Evolutionary conservation across 2,797 vertebrate genomes (phyloP).

Genomic region (Petrocephalus schoutedeni): DNA sequence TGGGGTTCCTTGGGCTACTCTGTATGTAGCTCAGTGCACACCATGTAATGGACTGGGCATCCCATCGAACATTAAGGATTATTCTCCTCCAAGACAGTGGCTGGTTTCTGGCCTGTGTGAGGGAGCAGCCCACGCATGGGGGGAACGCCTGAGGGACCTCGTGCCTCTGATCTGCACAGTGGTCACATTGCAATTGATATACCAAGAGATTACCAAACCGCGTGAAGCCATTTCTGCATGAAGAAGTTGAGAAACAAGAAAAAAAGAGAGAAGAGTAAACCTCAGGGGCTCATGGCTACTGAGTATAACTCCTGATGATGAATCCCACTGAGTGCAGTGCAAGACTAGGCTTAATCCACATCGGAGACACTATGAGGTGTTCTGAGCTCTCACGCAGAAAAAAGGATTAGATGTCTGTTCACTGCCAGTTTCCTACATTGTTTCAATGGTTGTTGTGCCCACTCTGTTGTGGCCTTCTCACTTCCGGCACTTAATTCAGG

Average conservation of each 20-base stretch:
- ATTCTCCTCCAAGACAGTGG: background rate
- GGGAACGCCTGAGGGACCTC: background rate
- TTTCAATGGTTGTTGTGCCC: background rate
- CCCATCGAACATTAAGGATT: background rate
- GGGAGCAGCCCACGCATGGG: background rate
- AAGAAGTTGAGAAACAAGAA: background rate
- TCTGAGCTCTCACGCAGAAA: conserved; percentile 8
- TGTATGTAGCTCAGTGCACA: background rate
- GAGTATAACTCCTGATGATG: background rate
- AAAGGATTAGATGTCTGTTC: background rate
- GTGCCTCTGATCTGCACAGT: background rate
- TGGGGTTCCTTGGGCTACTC: background rate
- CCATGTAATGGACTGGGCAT: background rate
- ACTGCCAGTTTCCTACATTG: background rate
- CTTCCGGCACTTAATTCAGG: background rate
- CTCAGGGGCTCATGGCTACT: background rate
- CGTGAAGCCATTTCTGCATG: background rate
- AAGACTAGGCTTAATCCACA: background rate
- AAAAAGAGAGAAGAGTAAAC: background rate
- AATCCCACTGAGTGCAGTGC: background rate
- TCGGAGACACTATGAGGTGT: background rate
- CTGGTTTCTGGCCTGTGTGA: too few relatives aligned
- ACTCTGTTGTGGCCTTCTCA: background rate
- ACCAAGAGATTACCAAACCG: background rate
- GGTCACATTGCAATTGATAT: background rate